Conservation (phyloP, 2,797 vertebrate genomes). For the Eidolon dupreanum region DNA sequence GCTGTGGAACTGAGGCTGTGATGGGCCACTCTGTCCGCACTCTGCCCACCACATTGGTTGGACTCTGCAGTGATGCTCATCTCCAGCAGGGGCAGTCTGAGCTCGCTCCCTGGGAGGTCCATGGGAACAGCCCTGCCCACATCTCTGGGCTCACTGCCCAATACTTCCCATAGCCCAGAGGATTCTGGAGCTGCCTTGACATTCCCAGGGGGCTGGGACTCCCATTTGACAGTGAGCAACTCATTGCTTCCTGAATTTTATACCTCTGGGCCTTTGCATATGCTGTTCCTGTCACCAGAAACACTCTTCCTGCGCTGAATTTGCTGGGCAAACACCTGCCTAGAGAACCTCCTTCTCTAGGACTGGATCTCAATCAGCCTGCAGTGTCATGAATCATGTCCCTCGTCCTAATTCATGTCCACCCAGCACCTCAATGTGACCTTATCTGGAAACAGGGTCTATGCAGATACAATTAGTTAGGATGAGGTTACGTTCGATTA, state of each 20-base stretch:
- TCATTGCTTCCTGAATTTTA: neutral
- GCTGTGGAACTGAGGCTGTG: neutral
- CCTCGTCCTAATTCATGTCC: neutral
- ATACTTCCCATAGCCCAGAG: neutral
- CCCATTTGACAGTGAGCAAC: rapidly evolving
- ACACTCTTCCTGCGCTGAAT: neutral
- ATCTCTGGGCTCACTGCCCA: neutral
- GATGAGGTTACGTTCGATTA: neutral
- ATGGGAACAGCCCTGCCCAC: neutral
- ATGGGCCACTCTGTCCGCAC: neutral
- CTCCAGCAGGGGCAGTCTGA: neutral
- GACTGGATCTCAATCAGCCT: neutral
- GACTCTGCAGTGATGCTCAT: neutral
- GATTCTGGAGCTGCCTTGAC: neutral
- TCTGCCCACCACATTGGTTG: neutral
- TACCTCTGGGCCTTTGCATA: neutral
- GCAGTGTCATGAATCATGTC: neutral
- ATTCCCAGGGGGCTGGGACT: neutral
- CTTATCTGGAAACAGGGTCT: neutral
- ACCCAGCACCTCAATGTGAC: neutral
- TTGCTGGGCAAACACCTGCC: neutral
- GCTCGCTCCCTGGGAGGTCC: neutral
- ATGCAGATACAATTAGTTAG: neutral
- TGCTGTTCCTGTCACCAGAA: neutral
- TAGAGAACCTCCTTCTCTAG: neutral